A percentile compares a stretch with the other conserved stretches of the same genome.
Conservation (phyloP, 2,888 invertebrate species). For the Syritta pipiens region DNA sequence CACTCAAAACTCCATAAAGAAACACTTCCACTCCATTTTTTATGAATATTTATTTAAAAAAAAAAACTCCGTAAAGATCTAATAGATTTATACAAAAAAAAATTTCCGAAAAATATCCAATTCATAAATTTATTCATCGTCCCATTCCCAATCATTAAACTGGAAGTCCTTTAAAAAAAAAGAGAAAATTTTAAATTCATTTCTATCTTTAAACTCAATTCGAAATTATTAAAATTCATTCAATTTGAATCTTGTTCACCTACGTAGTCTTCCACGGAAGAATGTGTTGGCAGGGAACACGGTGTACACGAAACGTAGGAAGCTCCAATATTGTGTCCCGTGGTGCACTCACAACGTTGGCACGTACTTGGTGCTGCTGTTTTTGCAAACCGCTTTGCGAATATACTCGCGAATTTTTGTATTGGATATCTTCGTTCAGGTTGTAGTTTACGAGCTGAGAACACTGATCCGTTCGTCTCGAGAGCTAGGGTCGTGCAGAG, state of each 20-base stretch:
- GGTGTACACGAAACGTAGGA: conserved; percentile 85
- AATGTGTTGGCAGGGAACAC: conserved; percentile 77
- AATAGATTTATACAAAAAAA: conserved; percentile 64
- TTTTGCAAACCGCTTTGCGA: conserved; percentile 84
- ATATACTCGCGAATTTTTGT: conserved; percentile 84
- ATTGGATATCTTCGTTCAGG: conserved; percentile 81
- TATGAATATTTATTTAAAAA: no score
- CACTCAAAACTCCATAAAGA: no score
- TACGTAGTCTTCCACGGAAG: conserved; percentile 75
- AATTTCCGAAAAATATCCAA: conserved; percentile 18
- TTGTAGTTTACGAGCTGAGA: conserved; percentile 82
- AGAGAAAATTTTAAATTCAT: not conserved
- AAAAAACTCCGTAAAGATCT: no score
- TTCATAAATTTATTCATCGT: conserved; percentile 72
- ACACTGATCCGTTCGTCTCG: conserved; percentile 89
- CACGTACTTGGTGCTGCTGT: conserved; percentile 83
- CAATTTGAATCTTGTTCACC: no score
- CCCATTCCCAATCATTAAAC: conserved; percentile 76
- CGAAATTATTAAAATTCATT: no score
- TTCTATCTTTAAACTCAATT: no score
- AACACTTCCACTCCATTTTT: no score
- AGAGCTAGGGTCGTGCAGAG: conserved; percentile 90
- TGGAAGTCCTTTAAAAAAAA: conserved; percentile 72
- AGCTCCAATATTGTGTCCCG: conserved; percentile 83
- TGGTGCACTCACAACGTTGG: conserved; percentile 86